Conservation (phyloP, 2,888 invertebrate genomes). For the Drosophila prostipennis region DNA sequence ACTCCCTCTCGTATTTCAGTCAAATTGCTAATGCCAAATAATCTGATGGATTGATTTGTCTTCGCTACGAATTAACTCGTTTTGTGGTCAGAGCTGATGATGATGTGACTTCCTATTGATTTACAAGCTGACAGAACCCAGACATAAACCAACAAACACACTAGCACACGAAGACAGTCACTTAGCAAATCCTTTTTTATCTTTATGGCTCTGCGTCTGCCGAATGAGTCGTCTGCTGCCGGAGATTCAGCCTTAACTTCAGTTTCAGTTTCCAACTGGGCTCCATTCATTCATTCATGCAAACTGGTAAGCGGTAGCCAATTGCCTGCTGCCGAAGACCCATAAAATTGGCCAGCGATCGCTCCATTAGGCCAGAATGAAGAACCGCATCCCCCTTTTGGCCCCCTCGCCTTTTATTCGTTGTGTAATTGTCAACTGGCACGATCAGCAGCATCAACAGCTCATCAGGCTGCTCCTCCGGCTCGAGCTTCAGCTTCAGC, state of each 20-base stretch:
- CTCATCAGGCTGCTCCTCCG: conserved; percentile 66
- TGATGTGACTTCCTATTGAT: conserved; percentile 55
- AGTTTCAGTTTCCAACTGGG: conserved; percentile 1
- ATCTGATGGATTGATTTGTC: conserved; percentile 51
- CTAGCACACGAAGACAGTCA: conserved; percentile 41
- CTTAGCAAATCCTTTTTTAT: conserved; percentile 68
- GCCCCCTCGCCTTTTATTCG: conserved; percentile 7
- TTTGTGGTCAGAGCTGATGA: conserved; percentile 35
- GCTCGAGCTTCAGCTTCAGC: conserved; percentile 16
- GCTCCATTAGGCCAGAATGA: conserved; percentile 64
- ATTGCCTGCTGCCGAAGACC: conserved; percentile 53
- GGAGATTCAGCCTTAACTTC: conserved; percentile 5
- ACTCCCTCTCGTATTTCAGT: conserved; percentile 26
- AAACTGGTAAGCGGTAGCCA: conserved; percentile 64
- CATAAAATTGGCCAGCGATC: conserved; percentile 74
- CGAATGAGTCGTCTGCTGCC: conserved; percentile 22
- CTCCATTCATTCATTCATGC: conserved; percentile 65
- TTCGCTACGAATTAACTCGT: conserved; percentile 40
- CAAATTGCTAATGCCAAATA: conserved; percentile 47
- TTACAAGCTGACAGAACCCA: conserved; percentile 68
- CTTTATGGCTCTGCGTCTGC: conserved; percentile 50
- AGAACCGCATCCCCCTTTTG: neutral
- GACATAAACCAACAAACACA: conserved; percentile 9
- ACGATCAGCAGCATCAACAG: conserved; percentile 75
- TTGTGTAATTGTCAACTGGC: conserved; percentile 77